Percentiles rank a stretch among this genome's conserved stretches.
Conservation (phyloP, 2,888 invertebrate species). For the Troilus luridus region DNA sequence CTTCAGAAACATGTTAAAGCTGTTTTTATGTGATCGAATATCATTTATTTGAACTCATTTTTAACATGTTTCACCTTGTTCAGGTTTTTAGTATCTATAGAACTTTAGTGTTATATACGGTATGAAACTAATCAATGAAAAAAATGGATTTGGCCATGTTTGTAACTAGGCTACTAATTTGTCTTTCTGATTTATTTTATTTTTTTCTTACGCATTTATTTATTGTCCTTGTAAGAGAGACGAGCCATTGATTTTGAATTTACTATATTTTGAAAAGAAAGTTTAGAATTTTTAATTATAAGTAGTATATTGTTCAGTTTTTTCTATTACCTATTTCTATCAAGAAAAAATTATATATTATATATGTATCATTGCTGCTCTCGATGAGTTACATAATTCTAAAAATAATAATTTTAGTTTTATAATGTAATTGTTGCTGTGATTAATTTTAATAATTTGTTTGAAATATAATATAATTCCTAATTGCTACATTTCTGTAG, state of each 20-base stretch:
- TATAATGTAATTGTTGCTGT: slow-evolving; percentile 46
- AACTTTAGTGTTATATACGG: no score
- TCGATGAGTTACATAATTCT: slow-evolving; percentile 11
- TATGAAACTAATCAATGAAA: no score
- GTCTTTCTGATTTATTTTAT: neutral
- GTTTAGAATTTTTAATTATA: neutral
- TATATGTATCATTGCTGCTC: neutral
- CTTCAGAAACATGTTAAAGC: no score
- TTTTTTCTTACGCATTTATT: no score
- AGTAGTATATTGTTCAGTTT: neutral
- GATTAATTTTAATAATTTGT: slow-evolving; percentile 25
- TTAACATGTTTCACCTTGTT: no score
- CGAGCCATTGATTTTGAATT: neutral
- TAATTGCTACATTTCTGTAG: neutral
- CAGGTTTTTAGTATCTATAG: no score
- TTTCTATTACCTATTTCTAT: neutral
- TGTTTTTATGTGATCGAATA: no score
- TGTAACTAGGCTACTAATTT: neutral
- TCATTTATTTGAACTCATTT: no score
- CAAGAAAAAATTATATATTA: neutral
- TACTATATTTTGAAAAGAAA: neutral
- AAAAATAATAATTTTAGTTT: slow-evolving; percentile 42
- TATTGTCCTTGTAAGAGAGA: neutral
- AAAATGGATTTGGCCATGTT: no score
- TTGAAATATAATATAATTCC: neutral